Base-by-base conservation (phyloP, 2,113 vertebrate species). In the Pituophis catenifer region DNA sequence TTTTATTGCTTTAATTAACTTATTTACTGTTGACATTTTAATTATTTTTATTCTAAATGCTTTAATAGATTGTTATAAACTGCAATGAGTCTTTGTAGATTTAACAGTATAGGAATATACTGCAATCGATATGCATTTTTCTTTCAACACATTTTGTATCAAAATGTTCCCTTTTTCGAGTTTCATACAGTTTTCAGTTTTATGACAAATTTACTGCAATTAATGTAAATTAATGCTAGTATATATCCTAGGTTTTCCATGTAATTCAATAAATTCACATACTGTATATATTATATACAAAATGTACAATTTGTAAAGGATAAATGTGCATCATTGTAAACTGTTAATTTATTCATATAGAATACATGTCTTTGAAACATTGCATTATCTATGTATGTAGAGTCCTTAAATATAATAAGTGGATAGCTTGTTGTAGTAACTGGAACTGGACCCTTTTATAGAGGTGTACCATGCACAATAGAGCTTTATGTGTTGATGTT, bases 261-360 rank as follows among this genome's bases (percentile, higher is more conserved):
- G 91, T 93, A 95, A 65, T 94, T 93, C 94, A 96, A 94, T 96
- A 96, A 96, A 97, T 96, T 95, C 95, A 59, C 94, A 26, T 86
- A 59, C 24, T 62, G 23, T 62, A 94, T 93, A 94, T 96, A 93
- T 95, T 89, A 87, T 92, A 95, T 89, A 85, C 92, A 89, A 93
- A 62, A 90, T 86, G 57, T 94, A 52, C 89, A 88, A 95, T 94
- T 93, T 95, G 93, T n/a, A 29, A 86, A 23, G 93, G 93, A 90
- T 91, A 94, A 95, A 95, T 92, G 0, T 59, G 11, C 23, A 48
- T 50, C 10, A n/a, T 91, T 52, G 13, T 38, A 87, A 33, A 8
- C 19, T 62, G 15, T 54, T 29, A 24, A 26, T n/a, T 90, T 93
- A 62, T 88, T 57, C 29, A 3, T 52, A 50, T 26, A 29, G 81